Evolutionary conservation across 2,113 vertebrate genomes (phyloP).

Genomic region (Paraplagusia blochii): DNA sequence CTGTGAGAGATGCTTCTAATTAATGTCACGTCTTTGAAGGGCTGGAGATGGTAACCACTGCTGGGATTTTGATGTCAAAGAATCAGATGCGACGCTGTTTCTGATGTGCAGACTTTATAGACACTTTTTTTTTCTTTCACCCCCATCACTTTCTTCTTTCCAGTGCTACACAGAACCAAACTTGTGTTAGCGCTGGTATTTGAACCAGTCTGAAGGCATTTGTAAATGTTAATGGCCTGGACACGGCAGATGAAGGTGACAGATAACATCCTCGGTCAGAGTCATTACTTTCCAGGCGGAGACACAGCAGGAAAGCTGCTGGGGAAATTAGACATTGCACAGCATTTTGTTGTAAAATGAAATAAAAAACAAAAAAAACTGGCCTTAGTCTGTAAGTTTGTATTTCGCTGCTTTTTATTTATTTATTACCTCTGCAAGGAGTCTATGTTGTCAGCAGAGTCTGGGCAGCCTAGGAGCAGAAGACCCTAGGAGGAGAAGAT

Average conservation of each 20-base stretch:
- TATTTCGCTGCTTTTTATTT: not conserved
- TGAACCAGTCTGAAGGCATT: conserved; percentile 27
- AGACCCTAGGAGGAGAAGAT: too few relatives aligned
- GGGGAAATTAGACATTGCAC: conserved; percentile 23
- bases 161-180: conserved; percentile 13
- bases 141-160: conserved; percentile 19
- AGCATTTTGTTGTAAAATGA: conserved; percentile 23
- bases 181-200: conserved; percentile 26
- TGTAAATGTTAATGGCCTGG: conserved; percentile 42
- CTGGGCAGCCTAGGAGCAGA: too few relatives aligned
- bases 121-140: conserved; percentile 29
- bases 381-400: too few relatives aligned
- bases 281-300: conserved; percentile 25
- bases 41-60: conserved; percentile 41
- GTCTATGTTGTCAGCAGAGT: too few relatives aligned
- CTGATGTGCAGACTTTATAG: conserved; percentile 37
- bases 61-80: conserved; percentile 66
- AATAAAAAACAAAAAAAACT: conserved; percentile 33
- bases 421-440: not conserved
- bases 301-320: conserved; percentile 26
- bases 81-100: conserved; percentile 35
- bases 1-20: conserved; percentile 68
- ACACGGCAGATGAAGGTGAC: conserved; percentile 8
- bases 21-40: conserved; percentile 65
- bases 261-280: conserved; percentile 21